Conservation (phyloP, 2,797 vertebrate species). For the Triplophysa bombifrons region DNA sequence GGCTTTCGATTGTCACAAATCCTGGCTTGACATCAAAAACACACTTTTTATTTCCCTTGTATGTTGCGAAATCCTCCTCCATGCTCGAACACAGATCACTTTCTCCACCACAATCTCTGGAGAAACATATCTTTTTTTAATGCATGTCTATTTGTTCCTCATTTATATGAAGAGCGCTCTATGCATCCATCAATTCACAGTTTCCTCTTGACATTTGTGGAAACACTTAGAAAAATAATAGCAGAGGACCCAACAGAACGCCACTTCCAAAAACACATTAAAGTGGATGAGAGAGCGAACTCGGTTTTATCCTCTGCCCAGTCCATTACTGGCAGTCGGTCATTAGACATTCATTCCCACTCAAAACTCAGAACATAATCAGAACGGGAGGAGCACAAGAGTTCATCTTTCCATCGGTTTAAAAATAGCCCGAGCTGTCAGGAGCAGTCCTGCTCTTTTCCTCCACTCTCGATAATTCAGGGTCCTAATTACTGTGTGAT, state of each 20-base stretch:
- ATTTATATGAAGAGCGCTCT: conserved; percentile 17
- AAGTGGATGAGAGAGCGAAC: conserved; percentile 23
- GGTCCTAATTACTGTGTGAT: conserved; percentile 58
- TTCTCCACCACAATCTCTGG: conserved; percentile 12
- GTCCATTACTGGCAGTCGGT: conserved; percentile 48
- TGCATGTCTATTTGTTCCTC: conserved; percentile 20
- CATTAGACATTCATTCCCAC: conserved; percentile 54
- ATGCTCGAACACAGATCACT: conserved; percentile 30
- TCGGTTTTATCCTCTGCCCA: conserved; percentile 18
- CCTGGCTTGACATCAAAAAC: conserved; percentile 3
- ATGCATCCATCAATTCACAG: neutral
- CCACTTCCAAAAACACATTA: conserved; percentile 34
- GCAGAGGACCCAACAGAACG: conserved; percentile 20
- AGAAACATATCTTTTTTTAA: neutral
- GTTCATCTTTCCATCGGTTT: conserved; percentile 55
- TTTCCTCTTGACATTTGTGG: conserved; percentile 37
- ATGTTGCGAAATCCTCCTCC: conserved; percentile 6
- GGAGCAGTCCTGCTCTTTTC: conserved; percentile 51
- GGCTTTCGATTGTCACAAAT: conserved; percentile 7
- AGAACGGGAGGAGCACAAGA: conserved; percentile 48
- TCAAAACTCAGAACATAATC: conserved; percentile 51
- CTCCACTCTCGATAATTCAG: conserved; percentile 57
- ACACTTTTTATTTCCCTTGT: neutral
- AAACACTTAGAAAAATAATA: conserved; percentile 47
- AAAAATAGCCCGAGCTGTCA: conserved; percentile 76